Evolutionary conservation across 2,113 vertebrate genomes (phyloP).

Genomic region (Sceloporus tristichus): DNA sequence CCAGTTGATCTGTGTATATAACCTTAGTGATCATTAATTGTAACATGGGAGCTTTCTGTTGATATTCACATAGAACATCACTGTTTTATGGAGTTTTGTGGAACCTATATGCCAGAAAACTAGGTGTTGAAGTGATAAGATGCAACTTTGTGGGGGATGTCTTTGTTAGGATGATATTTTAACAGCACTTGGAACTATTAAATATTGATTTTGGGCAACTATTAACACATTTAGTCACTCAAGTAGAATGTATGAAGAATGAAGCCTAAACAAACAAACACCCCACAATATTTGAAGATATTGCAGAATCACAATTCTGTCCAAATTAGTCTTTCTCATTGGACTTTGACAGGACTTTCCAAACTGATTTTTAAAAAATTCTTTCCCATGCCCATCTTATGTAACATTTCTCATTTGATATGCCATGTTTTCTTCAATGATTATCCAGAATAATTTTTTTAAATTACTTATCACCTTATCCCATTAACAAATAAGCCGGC

Average conservation of each 20-base stretch:
- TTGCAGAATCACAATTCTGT: neutral
- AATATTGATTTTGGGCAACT: neutral
- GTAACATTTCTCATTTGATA: neutral
- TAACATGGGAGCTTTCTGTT: neutral
- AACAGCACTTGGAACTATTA: neutral
- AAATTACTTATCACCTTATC: neutral
- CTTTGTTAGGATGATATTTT: neutral
- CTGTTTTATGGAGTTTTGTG: neutral
- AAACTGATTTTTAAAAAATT: neutral
- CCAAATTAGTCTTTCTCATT: neutral
- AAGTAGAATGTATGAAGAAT: neutral
- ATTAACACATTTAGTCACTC: slow-evolving; percentile 5
- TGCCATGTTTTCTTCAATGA: neutral
- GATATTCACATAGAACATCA: neutral
- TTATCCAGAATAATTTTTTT: neutral
- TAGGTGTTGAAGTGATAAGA: neutral
- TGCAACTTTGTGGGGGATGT: neutral
- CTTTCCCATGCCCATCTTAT: slow-evolving; percentile 20
- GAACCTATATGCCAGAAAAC: slow-evolving; percentile 20
- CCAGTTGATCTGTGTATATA: slow-evolving; percentile 17
- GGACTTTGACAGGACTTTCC: neutral
- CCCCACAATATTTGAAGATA: neutral
- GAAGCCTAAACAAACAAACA: neutral
- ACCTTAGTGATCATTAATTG: neutral
- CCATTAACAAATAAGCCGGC: too few relatives aligned